A percentile compares a stretch with the other conserved stretches of the same genome.
Evolutionary conservation across 2,888 invertebrate species (phyloP).

Genomic region (Tipula unca): DNA sequence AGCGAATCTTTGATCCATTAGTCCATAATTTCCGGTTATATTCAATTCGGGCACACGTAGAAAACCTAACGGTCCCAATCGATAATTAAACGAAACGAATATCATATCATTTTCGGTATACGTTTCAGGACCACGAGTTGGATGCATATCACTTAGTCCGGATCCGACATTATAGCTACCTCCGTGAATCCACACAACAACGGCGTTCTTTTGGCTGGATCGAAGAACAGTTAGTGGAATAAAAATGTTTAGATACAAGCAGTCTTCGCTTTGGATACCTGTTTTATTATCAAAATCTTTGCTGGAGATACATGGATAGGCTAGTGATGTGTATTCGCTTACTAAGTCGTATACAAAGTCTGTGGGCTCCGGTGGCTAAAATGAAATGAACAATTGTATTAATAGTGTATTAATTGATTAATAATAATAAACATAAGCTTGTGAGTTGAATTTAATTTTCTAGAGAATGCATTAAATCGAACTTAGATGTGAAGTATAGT

Average conservation of each 20-base stretch:
- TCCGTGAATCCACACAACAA: constrained; percentile 41
- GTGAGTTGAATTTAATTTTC: no score
- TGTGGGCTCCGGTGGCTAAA: neutral
- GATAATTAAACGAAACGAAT: constrained; percentile 33
- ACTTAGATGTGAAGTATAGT: no score
- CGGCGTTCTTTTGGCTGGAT: constrained; percentile 29
- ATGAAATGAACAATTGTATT: neutral
- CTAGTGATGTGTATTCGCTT: neutral
- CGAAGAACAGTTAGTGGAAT: neutral
- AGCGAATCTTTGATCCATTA: neutral
- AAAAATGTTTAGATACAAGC: neutral
- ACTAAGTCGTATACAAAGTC: neutral
- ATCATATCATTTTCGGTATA: neutral
- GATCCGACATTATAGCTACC: constrained; percentile 35
- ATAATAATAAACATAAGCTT: no score
- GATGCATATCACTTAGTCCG: constrained; percentile 32
- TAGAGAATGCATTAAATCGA: no score
- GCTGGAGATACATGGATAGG: neutral
- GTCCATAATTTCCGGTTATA: neutral
- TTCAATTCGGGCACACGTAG: constrained; percentile 15
- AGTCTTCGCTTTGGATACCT: neutral
- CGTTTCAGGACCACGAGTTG: constrained; percentile 29
- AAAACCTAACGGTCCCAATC: constrained; percentile 34
- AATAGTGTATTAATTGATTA: no score
- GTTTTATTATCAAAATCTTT: neutral